phyloP scores from a whole-genome alignment of 2,113 vertebrate species.

The Rhinopithecus roxellana region DNA sequence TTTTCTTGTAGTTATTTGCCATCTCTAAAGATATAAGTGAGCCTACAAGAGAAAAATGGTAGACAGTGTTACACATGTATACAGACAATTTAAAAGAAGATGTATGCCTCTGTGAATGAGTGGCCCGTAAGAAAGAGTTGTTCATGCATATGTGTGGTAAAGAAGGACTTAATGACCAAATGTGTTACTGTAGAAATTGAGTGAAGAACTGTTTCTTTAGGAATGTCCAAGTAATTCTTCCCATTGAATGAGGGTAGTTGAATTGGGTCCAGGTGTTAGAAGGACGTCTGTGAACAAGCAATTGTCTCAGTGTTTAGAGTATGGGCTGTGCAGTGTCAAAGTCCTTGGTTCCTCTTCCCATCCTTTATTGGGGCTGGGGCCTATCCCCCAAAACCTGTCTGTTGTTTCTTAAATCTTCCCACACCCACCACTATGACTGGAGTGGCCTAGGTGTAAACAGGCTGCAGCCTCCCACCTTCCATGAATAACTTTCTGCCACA shows the following conservation, averaged over 20 bases:
- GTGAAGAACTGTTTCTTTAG: background rate
- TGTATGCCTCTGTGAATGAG: background rate
- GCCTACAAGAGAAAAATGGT: background rate
- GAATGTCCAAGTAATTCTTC: background rate
- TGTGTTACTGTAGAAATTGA: background rate
- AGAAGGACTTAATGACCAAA: background rate
- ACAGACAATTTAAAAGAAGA: background rate
- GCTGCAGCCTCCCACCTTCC: background rate
- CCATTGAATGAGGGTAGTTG: background rate
- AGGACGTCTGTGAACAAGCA: background rate
- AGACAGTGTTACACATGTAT: background rate
- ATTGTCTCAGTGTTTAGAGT: background rate
- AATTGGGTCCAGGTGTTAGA: background rate
- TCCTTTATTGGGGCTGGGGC: accelerated
- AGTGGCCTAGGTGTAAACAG: background rate
- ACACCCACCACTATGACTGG: background rate
- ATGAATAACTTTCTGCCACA: background rate
- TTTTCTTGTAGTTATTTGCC: background rate
- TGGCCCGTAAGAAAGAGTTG: too few species aligned
- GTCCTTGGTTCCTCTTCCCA: too few species aligned
- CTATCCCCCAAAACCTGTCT: too few species aligned
- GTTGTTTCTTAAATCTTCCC: background rate
- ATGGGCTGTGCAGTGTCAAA: background rate
- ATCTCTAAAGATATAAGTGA: background rate
- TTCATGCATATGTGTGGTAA: too few species aligned